Percentiles rank a stretch among this genome's conserved stretches.
Conservation (phyloP, 2,888 invertebrate species). For the Drosophila algonquin region DNA sequence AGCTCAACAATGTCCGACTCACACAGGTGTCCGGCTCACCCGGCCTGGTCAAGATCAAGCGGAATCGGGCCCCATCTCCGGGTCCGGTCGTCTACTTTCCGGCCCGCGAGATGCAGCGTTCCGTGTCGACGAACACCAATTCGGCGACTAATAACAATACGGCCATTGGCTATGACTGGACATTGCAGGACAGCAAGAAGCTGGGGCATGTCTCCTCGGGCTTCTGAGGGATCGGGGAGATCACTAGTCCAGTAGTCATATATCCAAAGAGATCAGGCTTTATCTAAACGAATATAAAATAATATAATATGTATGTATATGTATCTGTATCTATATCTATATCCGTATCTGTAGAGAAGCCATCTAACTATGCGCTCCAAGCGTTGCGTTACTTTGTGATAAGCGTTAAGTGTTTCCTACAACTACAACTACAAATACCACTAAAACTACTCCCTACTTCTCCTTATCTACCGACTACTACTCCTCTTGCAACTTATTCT, state of each 20-base stretch:
- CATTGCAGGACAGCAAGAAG: constrained; percentile 72
- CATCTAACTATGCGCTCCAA: constrained; percentile 62
- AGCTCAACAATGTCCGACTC: constrained; percentile 81
- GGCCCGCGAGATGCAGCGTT: constrained; percentile 82
- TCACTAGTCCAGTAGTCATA: constrained; percentile 37
- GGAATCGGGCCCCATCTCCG: constrained; percentile 84
- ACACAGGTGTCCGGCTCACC: constrained; percentile 74
- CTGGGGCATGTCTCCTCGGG: constrained; percentile 83
- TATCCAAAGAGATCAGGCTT: constrained; percentile 3
- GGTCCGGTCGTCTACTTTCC: constrained; percentile 85
- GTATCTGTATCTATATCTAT: not conserved
- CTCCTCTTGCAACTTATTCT: not conserved
- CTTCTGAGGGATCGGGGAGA: constrained; percentile 69
- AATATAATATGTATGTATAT: constrained; percentile 7
- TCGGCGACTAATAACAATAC: constrained; percentile 79
- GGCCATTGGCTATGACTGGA: constrained; percentile 82
- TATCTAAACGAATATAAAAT: constrained; percentile 1
- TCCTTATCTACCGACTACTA: constrained; percentile 13
- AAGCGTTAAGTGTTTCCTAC: constrained; percentile 68
- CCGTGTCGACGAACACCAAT: constrained; percentile 69
- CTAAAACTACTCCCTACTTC: not conserved
- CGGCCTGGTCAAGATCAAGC: constrained; percentile 81
- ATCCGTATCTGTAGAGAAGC: constrained; percentile 17
- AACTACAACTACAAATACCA: too few species aligned
- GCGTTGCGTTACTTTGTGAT: constrained; percentile 74